phyloP scores from a whole-genome alignment of 2,888 invertebrate genomes.

The Drosophila longiperda region DNA sequence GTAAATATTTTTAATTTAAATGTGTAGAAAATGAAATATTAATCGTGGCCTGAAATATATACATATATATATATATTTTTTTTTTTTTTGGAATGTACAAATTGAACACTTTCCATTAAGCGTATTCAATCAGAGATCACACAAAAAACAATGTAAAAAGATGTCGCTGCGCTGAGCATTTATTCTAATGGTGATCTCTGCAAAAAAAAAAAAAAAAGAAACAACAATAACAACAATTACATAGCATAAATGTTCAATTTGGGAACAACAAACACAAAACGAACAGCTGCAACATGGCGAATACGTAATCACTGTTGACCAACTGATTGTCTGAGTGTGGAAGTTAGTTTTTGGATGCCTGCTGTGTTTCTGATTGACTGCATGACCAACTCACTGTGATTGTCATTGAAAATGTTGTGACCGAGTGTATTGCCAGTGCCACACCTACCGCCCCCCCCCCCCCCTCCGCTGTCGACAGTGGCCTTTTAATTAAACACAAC shows the following conservation, averaged over 20 bases:
- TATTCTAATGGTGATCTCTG: slow-evolving; percentile 6
- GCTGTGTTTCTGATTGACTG: slow-evolving; percentile 43
- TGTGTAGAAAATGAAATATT: not conserved
- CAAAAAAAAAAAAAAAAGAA: not conserved
- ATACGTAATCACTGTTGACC: slow-evolving; percentile 52
- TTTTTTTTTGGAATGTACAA: not conserved
- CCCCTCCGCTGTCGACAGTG: slow-evolving; percentile 20
- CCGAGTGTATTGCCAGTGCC: slow-evolving; percentile 8
- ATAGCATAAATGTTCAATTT: slow-evolving; percentile 35
- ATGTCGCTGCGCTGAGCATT: slow-evolving; percentile 10
- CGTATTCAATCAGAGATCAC: not conserved
- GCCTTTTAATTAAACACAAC: slow-evolving; percentile 63
- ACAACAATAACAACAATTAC: slow-evolving; percentile 27
- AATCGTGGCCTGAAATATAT: not conserved
- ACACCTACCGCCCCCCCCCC: not conserved
- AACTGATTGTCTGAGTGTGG: slow-evolving; percentile 26
- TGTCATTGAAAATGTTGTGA: slow-evolving; percentile 11
- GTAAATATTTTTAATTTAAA: not conserved
- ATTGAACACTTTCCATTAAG: slow-evolving; percentile 5
- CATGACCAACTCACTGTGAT: slow-evolving; percentile 33
- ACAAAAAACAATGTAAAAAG: not conserved
- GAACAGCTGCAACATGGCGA: slow-evolving; percentile 34
- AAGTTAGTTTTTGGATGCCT: slow-evolving; percentile 14
- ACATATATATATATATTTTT: not conserved
- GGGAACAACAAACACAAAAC: slow-evolving; percentile 19